phyloP scores from a whole-genome alignment of 2,113 vertebrate genomes.

The Patagioenas fasciata region DNA sequence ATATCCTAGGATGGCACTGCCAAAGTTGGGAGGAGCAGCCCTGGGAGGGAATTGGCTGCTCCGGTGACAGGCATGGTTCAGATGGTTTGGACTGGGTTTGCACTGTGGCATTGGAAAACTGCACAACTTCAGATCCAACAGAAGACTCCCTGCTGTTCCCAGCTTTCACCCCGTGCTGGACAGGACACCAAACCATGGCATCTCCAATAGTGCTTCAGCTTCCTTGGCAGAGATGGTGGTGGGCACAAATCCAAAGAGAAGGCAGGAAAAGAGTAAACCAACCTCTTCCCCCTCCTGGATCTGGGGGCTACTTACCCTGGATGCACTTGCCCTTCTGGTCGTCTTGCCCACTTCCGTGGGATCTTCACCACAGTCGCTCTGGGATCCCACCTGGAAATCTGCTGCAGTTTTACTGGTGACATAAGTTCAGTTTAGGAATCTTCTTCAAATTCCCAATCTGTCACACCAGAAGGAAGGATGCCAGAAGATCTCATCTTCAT shows the following conservation, averaged over 20 bases:
- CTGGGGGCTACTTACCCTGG: neutral
- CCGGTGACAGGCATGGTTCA: neutral
- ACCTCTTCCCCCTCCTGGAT: neutral
- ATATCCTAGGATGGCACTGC: accelerated
- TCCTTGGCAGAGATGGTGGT: neutral
- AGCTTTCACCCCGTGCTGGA: neutral
- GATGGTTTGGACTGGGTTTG: neutral
- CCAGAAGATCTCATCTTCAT: neutral
- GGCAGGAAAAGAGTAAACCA: neutral
- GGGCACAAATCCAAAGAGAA: neutral
- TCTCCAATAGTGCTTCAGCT: neutral
- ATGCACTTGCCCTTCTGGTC: neutral
- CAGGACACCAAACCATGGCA: neutral
- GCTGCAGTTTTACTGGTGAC: neutral
- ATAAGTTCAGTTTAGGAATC: neutral
- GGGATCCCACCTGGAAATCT: neutral
- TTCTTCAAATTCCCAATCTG: neutral
- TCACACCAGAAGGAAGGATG: neutral
- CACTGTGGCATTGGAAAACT: neutral
- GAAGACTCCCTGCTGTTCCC: neutral
- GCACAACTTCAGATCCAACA: neutral
- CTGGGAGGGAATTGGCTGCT: too few species aligned
- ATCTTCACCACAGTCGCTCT: neutral
- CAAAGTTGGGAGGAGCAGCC: neutral
- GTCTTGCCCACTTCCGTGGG: neutral